Base-by-base conservation (phyloP, 2,797 vertebrate species). In the Tenualosa thibaudeaui region DNA sequence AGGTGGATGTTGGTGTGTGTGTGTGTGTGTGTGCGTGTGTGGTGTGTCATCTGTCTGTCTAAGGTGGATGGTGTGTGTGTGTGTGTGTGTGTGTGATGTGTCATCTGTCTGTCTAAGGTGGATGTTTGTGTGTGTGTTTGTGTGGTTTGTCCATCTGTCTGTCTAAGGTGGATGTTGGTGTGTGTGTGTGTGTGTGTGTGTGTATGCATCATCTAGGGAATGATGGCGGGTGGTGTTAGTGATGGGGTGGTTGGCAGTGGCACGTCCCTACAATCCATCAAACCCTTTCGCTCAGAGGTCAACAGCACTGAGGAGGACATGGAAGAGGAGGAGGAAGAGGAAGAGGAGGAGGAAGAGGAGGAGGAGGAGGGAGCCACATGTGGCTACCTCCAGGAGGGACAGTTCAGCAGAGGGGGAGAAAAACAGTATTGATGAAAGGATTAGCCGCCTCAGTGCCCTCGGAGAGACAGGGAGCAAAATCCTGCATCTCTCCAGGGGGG, bases 401-500 rank as follows among this genome's bases (percentile, higher is more conserved):
- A 86, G 85, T 90, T 88, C 82, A 89, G 86, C 86, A 46, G 85
- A 86, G 68, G 68, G 84, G 12, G 50, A 51, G 86, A 85, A 89
- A 89, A 94, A 93, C 89, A 91, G 89, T 90, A 92, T 89, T 19
- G 88, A 94, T 94, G 91, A 92, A 93, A 90, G 89, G 91, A 93
- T 94, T 93, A 92, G 86, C 90, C 91, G 91, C 84, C 90, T 92
- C 90, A 88, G 83, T 89, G 85, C 90, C 89, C 85, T 89, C 86
- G 89, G 87, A 88, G 85, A 84, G 84, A 84, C 62, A 84, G 71
- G 58, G 82, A 85, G 86, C 81, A 87, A 91, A 92, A 92, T 89
- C 89, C 0, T 0, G 84, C 83, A 43, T 81, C 87, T 89, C 88
- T 89, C 84, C 68, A 51, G 82, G 84, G 71, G 68, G 31, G 13